A percentile compares a stretch with the other conserved stretches of the same genome.
Evolutionary conservation across 2,888 invertebrate species (phyloP).

Genomic region (Theodoxus fluviatilis): DNA sequence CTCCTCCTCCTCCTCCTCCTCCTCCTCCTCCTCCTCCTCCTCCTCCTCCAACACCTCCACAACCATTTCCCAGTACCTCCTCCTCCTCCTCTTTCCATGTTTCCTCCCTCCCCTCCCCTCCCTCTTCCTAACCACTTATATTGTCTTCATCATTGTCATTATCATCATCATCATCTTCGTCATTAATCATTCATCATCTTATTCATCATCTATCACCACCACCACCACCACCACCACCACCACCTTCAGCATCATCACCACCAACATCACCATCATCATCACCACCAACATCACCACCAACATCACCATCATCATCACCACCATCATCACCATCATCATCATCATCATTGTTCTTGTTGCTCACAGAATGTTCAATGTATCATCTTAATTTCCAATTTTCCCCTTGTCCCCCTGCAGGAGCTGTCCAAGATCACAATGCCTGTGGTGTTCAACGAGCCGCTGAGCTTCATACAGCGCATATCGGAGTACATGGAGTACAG

Average conservation of each 20-base stretch:
- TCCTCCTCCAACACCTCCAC: background rate
- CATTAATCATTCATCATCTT: no score
- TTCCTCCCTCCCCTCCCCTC: background rate
- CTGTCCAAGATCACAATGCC: conserved; percentile 96
- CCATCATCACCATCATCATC: background rate
- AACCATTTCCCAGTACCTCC: background rate
- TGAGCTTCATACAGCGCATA: conserved; percentile 92
- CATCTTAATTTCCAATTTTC: no score
- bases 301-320: conserved; percentile 22
- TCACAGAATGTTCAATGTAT: no score
- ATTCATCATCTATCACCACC: no score
- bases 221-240: no score
- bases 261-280: no score
- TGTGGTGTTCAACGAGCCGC: conserved; percentile 93
- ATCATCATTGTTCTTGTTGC: background rate
- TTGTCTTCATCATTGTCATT: no score
- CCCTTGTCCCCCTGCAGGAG: conserved; percentile 70
- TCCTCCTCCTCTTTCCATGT: background rate
- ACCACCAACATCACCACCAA: no score
- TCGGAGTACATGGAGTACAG: conserved; percentile 94
- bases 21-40: background rate
- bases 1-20: conserved; percentile 3
- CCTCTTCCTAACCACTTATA: background rate
- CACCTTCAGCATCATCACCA: no score
- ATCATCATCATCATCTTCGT: no score